Conservation (phyloP, 2,888 invertebrate species). For the Hypsopygia costalis region DNA sequence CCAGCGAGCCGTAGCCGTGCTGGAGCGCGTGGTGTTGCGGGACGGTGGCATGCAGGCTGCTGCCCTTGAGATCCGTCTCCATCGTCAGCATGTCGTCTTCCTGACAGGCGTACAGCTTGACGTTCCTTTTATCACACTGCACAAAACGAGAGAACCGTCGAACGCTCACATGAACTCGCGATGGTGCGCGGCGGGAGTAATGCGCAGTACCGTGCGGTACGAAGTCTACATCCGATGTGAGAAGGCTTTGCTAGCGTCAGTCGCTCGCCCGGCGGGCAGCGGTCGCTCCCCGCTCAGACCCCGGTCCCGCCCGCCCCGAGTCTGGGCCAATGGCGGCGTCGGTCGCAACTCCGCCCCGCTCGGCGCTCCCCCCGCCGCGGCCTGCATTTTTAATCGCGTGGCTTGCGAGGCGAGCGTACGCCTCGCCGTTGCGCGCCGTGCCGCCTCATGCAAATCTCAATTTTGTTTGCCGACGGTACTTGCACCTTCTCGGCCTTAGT, state of each 20-base stretch:
- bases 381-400: conserved; percentile 78
- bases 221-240: conserved; percentile 75
- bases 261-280: conserved; percentile 55
- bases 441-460: conserved; percentile 73
- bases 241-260: conserved; percentile 15
- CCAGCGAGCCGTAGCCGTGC: conserved; percentile 87
- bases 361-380: conserved; percentile 62
- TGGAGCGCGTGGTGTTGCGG: conserved; percentile 90
- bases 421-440: conserved; percentile 34
- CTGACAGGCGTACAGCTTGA: conserved; percentile 92
- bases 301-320: conserved; percentile 38
- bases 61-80: conserved; percentile 95
- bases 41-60: conserved; percentile 92
- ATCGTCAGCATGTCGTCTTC: conserved; percentile 94
- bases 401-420: conserved; percentile 65
- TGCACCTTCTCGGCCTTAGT: conserved; percentile 57
- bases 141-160: conserved; percentile 69
- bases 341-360: conserved; percentile 53
- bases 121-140: conserved; percentile 76
- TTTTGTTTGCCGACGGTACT: conserved; percentile 74
- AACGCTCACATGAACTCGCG: conserved; percentile 78
- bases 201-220: conserved; percentile 72
- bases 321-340: conserved; percentile 38
- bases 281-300: conserved; percentile 41
- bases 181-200: conserved; percentile 53